Conservation (phyloP, 2,888 invertebrate species). For the Trichogramma evanescens region DNA sequence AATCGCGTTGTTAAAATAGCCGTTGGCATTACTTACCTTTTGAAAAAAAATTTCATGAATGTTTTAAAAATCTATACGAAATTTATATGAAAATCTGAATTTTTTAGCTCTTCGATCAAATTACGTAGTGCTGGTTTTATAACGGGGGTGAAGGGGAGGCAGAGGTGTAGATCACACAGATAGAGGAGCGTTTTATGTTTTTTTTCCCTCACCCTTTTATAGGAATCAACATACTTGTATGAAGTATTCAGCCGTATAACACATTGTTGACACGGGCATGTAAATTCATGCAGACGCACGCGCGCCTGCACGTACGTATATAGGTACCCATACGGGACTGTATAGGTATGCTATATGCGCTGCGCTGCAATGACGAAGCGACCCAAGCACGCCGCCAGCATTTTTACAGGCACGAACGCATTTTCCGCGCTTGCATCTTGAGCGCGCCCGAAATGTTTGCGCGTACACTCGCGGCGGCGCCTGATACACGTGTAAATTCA, state of each 20-base stretch:
- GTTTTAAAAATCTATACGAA: no score
- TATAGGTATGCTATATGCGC: not conserved
- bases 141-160: no score
- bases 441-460: not conserved
- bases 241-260: not conserved
- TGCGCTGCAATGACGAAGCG: not conserved
- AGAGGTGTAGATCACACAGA: no score
- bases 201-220: no score
- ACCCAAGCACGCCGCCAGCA: not conserved
- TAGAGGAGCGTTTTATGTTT: no score
- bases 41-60: no score
- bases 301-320: not conserved
- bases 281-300: not conserved
- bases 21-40: no score
- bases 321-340: not conserved
- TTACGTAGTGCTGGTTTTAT: no score
- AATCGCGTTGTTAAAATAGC: no score
- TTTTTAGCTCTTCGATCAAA: no score
- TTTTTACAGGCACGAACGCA: not conserved
- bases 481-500: not conserved
- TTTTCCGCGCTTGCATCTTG: not conserved
- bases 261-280: not conserved
- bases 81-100: no score
- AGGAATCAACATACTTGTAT: no score
- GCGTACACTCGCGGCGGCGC: conserved; percentile 2